These are phyloP conservation scores for Falco cherrug DNA, from an alignment of 2,797 vertebrate genomes.

Conservation along the genomic window DNA sequence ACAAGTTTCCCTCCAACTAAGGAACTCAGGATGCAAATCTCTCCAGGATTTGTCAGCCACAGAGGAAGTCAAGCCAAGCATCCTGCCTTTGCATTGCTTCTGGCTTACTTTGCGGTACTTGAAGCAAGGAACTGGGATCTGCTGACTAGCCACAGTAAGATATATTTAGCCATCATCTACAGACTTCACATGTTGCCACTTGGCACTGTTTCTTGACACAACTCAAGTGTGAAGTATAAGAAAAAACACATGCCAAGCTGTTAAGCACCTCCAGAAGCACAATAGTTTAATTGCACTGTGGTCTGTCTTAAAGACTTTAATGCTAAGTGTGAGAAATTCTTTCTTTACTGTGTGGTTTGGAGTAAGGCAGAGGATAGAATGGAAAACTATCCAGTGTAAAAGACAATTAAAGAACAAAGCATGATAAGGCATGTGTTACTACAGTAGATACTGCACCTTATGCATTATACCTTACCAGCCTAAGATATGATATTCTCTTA, in stretches of 20 bases:
- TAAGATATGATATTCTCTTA: constrained; percentile 12
- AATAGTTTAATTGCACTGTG: constrained; percentile 68
- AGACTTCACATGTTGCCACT: not conserved
- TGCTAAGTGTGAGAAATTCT: constrained; percentile 61
- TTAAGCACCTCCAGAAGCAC: constrained; percentile 51
- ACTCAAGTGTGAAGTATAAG: constrained; percentile 32
- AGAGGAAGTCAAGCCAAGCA: not conserved
- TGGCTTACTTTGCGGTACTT: not conserved
- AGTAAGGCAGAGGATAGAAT: constrained; percentile 53
- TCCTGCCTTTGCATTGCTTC: not conserved
- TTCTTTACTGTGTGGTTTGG: constrained; percentile 70
- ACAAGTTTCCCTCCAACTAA: not conserved
- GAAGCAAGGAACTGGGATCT: not conserved
- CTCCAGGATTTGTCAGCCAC: not conserved
- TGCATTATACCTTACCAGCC: not conserved
- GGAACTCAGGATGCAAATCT: not conserved
- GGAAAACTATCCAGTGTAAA: constrained; percentile 55
- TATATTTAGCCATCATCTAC: not conserved
- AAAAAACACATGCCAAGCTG: constrained; percentile 63
- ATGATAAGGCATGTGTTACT: constrained; percentile 29
- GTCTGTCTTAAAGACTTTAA: constrained; percentile 65
- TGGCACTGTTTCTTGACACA: constrained; percentile 27
- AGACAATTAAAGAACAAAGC: constrained; percentile 57
- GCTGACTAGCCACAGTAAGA: not conserved
- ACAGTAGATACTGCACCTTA: not conserved